Conservation (phyloP, 1,140 invertebrate genomes). For the Diorhabda elongata region DNA sequence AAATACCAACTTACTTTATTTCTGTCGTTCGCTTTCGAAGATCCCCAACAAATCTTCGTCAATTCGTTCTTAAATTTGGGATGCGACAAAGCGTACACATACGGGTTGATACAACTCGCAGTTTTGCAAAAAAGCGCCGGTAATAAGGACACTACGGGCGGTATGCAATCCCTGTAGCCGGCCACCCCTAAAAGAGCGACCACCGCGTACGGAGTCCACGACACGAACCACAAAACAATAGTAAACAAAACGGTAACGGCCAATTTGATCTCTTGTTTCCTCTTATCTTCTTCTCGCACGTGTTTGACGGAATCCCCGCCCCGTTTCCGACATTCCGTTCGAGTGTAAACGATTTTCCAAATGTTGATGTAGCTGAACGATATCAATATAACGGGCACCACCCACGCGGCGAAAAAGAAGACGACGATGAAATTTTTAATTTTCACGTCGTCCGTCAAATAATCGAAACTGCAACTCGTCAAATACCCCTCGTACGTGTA, state of each 20-base stretch:
- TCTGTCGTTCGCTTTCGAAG: constrained; percentile 3
- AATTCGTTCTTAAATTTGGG: constrained; percentile 54
- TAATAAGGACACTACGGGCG: constrained; percentile 66
- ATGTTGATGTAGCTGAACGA: constrained; percentile 68
- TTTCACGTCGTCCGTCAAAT: constrained; percentile 56
- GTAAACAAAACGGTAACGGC: constrained; percentile 62
- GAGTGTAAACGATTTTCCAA: constrained; percentile 55
- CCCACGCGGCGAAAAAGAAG: constrained; percentile 66
- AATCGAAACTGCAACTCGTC: constrained; percentile 79
- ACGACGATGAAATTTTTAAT: constrained; percentile 61
- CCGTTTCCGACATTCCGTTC: constrained; percentile 3
- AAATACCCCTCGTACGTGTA: constrained; percentile 77
- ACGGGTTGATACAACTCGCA: constrained; percentile 70
- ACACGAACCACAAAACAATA: constrained; percentile 66
- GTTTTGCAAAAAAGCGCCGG: constrained; percentile 73
- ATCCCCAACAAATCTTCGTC: constrained; percentile 15
- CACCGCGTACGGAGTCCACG: constrained; percentile 73
- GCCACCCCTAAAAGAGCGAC: constrained; percentile 69
- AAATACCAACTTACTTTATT: constrained; percentile 11
- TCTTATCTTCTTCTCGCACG: constrained; percentile 59
- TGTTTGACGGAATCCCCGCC: constrained; percentile 51
- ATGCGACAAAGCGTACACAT: constrained; percentile 68
- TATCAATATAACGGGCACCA: constrained; percentile 65
- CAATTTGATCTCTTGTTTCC: constrained; percentile 63
- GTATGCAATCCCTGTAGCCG: constrained; percentile 58